These are phyloP conservation scores for Pao palembangensis DNA, from an alignment of 2,113 vertebrate genomes.

Conservation along the genomic window DNA sequence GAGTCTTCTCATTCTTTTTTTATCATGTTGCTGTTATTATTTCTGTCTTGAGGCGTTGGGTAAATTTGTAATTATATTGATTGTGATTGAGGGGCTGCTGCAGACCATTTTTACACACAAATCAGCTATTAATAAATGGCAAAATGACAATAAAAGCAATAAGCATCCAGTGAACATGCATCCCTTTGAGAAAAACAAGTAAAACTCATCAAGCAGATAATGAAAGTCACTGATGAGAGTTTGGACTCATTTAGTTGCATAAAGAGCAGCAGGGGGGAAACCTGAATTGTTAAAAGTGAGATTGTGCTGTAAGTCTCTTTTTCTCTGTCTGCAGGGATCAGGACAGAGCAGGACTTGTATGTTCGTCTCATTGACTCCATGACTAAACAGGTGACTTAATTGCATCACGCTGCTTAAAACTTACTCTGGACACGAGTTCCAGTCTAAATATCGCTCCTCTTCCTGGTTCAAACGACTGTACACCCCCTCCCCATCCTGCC, in stretches of 20 bases:
- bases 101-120: not conserved
- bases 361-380: conserved; percentile 96
- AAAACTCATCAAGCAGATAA: too few species aligned
- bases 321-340: conserved; percentile 76
- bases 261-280: conserved; percentile 25
- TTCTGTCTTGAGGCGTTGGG: too few species aligned
- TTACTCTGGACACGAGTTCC: too few species aligned
- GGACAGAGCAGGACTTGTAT: conserved; percentile 95
- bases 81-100: not conserved
- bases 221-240: conserved; percentile 22
- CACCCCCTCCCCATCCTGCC: conserved; percentile 17
- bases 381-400: conserved; percentile 89
- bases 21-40: too few species aligned
- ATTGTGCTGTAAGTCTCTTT: conserved; percentile 1
- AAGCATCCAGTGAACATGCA: not conserved
- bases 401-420: not conserved
- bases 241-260: conserved; percentile 20
- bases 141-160: conserved; percentile 2
- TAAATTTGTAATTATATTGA: conserved; percentile 3
- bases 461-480: not conserved
- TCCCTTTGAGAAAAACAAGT: conserved; percentile 1
- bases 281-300: conserved; percentile 18
- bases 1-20: too few species aligned
- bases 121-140: conserved; percentile 6
- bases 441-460: too few species aligned